Percentiles rank a stretch among this genome's conserved stretches.
phyloP scores from a whole-genome alignment of 2,797 vertebrate species.

The Oreortyx pictus region DNA sequence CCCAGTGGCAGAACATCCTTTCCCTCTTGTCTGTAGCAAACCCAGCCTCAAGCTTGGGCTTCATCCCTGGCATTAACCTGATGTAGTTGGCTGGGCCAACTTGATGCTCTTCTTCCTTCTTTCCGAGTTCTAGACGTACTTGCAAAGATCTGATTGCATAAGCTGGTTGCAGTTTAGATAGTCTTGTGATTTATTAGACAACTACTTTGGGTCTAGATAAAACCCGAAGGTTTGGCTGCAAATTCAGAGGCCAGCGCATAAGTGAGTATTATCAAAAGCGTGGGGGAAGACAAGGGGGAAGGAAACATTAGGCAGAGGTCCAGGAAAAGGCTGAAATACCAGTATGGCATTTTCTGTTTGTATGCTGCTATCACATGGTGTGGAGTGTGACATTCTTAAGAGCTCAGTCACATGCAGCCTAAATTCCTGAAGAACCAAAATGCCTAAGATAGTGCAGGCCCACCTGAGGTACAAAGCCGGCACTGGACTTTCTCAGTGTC shows the following conservation, averaged over 20 bases:
- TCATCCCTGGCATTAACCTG: not conserved
- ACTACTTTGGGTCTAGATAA: not conserved
- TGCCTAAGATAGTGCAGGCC: not conserved
- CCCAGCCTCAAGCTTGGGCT: not conserved
- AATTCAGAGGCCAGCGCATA: not conserved
- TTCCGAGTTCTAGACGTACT: not conserved
- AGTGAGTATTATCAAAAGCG: conserved; percentile 37
- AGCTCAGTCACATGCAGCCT: conserved; percentile 1
- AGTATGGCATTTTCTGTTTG: conserved; percentile 45
- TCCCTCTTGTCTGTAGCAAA: not conserved
- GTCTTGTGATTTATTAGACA: not conserved
- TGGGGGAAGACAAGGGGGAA: conserved; percentile 27
- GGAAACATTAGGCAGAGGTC: conserved; percentile 36
- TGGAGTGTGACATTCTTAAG: conserved; percentile 41
- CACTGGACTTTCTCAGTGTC: not conserved
- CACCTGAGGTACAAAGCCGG: not conserved
- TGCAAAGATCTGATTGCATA: not conserved
- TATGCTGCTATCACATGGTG: not conserved
- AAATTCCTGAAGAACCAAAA: not conserved
- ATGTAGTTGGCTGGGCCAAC: not conserved
- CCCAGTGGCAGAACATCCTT: not conserved
- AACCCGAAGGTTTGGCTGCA: not conserved
- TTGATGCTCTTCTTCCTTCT: not conserved
- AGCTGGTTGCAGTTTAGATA: not conserved
- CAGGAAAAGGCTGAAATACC: conserved; percentile 30